Conservation (phyloP, 2,888 invertebrate species). For the Caenorhabditis japonica region DNA sequence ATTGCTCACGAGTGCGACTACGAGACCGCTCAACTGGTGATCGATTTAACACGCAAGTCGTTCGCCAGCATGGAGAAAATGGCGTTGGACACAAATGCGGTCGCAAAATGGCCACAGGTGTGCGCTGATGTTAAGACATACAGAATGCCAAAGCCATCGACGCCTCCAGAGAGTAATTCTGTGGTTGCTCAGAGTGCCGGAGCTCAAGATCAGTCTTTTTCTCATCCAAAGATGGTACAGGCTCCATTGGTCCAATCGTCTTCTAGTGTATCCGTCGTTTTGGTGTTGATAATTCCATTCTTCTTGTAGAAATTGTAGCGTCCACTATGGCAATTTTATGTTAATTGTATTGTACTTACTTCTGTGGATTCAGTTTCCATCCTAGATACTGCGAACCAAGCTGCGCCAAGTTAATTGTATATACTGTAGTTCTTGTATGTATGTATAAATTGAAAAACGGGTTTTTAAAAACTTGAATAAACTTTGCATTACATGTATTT, state of each 20-base stretch:
- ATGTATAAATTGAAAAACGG: no score
- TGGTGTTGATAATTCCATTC: conserved; percentile 15
- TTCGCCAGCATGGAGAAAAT: conserved; percentile 73
- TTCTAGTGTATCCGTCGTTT: conserved; percentile 7
- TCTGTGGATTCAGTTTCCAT: no score
- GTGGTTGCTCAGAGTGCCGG: conserved; percentile 56
- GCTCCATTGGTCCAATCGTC: conserved; percentile 32
- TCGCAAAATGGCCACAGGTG: conserved; percentile 73
- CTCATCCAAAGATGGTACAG: conserved; percentile 36
- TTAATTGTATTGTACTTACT: no score
- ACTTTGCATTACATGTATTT: no score
- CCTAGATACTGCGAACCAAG: no score
- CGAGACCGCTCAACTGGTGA: conserved; percentile 72
- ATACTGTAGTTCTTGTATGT: no score
- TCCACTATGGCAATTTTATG: no score
- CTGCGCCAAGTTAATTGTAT: no score
- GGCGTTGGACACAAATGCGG: conserved; percentile 74
- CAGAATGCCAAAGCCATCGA: conserved; percentile 63
- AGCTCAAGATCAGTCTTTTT: conserved; percentile 8
- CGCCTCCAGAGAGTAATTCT: conserved; percentile 44
- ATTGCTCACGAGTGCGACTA: conserved; percentile 73
- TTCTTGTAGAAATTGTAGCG: no score
- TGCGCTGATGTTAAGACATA: conserved; percentile 75
- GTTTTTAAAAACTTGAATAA: no score
- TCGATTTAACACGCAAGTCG: conserved; percentile 60